phyloP scores from a whole-genome alignment of 2,113 vertebrate genomes.

The Oplegnathus fasciatus region DNA sequence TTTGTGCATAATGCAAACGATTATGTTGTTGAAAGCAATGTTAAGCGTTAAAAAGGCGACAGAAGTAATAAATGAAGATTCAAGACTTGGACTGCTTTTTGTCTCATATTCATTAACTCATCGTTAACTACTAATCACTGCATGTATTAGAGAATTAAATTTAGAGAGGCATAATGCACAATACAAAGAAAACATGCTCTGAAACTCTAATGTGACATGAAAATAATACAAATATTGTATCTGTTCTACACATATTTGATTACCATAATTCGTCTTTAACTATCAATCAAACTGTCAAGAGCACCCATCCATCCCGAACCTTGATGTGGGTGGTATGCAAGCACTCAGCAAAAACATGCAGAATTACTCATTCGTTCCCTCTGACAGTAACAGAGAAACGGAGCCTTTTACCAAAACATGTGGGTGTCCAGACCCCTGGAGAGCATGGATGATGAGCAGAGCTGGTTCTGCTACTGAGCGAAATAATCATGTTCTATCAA shows the following conservation, averaged over 20 bases:
- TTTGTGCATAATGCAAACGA: background rate
- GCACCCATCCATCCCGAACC: conserved; percentile 15
- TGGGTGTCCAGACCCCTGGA: conserved; percentile 68
- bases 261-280: background rate
- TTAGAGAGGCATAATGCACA: background rate
- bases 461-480: conserved; percentile 25
- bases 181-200: background rate
- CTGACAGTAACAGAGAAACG: conserved; percentile 58
- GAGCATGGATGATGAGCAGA: conserved; percentile 57
- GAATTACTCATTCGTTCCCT: conserved; percentile 73
- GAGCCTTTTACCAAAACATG: conserved; percentile 64
- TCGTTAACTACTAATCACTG: background rate
- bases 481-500: conserved; percentile 62
- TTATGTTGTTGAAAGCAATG: background rate
- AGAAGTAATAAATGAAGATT: background rate
- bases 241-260: background rate
- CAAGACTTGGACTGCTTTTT: background rate
- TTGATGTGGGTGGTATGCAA: conserved; percentile 53
- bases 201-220: background rate
- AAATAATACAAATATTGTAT: conserved; percentile 13
- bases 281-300: conserved; percentile 12
- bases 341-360: conserved; percentile 42
- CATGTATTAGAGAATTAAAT: background rate
- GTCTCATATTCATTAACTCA: background rate
- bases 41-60: background rate